A percentile compares a stretch with the other conserved stretches of the same genome.
These are phyloP conservation scores for Sisyra terminalis DNA, from an alignment of 2,888 invertebrate genomes.

Conservation along the genomic window DNA sequence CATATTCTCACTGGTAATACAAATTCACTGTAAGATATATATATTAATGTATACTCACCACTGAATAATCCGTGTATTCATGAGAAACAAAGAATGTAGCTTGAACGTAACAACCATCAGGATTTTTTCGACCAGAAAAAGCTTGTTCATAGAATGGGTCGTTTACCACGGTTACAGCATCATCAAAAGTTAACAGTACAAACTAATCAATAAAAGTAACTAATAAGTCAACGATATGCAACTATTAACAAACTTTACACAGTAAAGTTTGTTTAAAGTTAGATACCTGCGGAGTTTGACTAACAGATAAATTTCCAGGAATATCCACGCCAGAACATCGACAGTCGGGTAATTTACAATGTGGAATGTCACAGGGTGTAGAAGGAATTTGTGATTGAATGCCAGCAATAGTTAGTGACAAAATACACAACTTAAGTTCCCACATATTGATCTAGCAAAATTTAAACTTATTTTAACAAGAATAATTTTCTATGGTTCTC, in stretches of 20 bases:
- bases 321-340: constrained; percentile 31
- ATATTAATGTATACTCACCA: constrained; percentile 16
- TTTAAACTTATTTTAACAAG: too few relatives aligned
- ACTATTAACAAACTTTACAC: not conserved
- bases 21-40: too few relatives aligned
- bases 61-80: constrained; percentile 50
- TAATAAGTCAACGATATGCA: not conserved
- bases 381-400: too few relatives aligned
- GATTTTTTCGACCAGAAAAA: constrained; percentile 36
- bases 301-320: constrained; percentile 28
- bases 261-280: not conserved
- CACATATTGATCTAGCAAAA: too few relatives aligned
- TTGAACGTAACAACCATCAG: constrained; percentile 42
- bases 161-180: constrained; percentile 39
- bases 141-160: constrained; percentile 32
- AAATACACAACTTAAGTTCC: too few relatives aligned
- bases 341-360: constrained; percentile 36
- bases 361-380: too few relatives aligned
- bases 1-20: too few relatives aligned
- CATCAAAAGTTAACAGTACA: constrained; percentile 48
- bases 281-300: constrained; percentile 35
- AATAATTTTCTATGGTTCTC: too few relatives aligned
- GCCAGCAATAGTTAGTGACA: too few relatives aligned
- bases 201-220: constrained; percentile 29
- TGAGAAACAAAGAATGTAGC: constrained; percentile 53